Evolutionary conservation across 1,140 invertebrate genomes (phyloP), one percentile per base, ranked within the genome.

Genomic region (Proales similis): DNA sequence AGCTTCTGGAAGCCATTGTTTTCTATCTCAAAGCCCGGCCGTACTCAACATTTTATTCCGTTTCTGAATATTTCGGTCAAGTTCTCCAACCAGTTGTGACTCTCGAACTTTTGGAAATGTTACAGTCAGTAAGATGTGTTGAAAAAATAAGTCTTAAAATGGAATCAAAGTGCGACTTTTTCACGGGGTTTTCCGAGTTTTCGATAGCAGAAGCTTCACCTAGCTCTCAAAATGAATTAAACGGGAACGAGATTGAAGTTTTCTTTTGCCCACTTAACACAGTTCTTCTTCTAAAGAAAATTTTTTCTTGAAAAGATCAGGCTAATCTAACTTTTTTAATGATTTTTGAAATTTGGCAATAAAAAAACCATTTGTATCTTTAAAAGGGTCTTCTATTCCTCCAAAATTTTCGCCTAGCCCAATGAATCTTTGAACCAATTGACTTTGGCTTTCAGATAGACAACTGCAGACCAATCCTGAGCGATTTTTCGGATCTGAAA

Each of bases 351-450:
- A 57, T 57, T 57, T 57, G 7, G 51, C 19, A 29, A 57, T 57
- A 42, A 57, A 57, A 57, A 57, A 57, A 3, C 51, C 51, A 57
- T 57, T 57, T 9, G 51, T 57, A 26, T 57, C 51, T n/a, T 12
- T 19, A 12, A 42, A 57, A 42, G 45, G 24, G 22, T 39, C 11
- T 24, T 57, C 14, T 57, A 3, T 14, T 6, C 2, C 51, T 24
- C 26, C 2, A 42, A 42, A 42, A 24, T 42, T n/a, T 42, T 14
- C 36, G 51, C 9, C 12, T 17, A n/a, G n/a, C n/a, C n/a, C n/a
- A n/a, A n/a, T n/a, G 32, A 57, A 57, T 42, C 51, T 39, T 42
- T 57, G 51, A 9, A 57, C 29, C 11, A 57, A 20, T 42, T 42
- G 39, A 14, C 22, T 9, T 57, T 57, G 51, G 32, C 14, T 2